Evolutionary conservation across 92 coral and sea anemone species (phyloP).

Genomic region (Zoanthus gigantus): DNA sequence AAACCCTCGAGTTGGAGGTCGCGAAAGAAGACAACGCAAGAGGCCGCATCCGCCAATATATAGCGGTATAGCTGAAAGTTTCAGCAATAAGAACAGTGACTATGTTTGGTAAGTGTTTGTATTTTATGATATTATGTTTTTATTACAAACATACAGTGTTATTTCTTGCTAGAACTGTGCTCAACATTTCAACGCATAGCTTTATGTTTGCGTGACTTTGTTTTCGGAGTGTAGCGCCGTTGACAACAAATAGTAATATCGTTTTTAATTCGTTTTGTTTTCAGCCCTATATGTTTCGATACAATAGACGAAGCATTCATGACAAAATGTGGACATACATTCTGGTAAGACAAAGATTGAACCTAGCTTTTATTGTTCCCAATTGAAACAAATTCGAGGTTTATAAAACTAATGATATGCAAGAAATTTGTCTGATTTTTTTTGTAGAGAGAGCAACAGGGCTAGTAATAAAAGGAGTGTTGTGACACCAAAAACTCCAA

Average conservation of each 20-base stretch:
- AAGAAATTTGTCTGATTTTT: not conserved
- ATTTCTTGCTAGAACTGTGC: not conserved
- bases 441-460: too few species aligned
- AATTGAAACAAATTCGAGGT: not conserved
- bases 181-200: not conserved
- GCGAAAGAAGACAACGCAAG: slow-evolving; percentile 89
- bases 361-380: not conserved
- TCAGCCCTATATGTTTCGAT: slow-evolving; percentile 98
- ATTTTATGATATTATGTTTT: not conserved
- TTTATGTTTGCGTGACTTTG: slow-evolving; percentile 16
- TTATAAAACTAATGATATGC: not conserved
- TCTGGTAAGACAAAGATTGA: slow-evolving; percentile 77
- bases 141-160: not conserved
- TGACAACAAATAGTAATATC: slow-evolving; percentile 3
- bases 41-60: slow-evolving; percentile 99
- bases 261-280: slow-evolving; percentile 25
- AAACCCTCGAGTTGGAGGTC: slow-evolving; percentile 73
- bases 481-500: too few species aligned
- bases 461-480: too few species aligned
- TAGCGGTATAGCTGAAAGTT: slow-evolving; percentile 93
- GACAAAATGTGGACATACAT: slow-evolving; percentile 99
- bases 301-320: slow-evolving; percentile 98
- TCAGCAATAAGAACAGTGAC: slow-evolving; percentile 97
- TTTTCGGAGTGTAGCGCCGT: not conserved
- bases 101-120: slow-evolving; percentile 88